phyloP scores from a whole-genome alignment of 2,113 vertebrate species.

The Trogon surrucura region DNA sequence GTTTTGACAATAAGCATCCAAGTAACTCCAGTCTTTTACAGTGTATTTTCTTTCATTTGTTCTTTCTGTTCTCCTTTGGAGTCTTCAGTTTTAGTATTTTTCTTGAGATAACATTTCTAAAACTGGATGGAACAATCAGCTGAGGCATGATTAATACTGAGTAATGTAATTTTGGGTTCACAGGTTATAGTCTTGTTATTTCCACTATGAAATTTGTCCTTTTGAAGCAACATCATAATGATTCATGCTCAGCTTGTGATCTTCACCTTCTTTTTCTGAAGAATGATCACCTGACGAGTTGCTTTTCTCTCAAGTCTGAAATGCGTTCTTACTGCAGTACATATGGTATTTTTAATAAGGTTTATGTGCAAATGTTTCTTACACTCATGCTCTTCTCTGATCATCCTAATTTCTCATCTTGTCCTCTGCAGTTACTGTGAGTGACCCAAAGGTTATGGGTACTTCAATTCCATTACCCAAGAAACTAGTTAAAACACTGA shows the following conservation, averaged over 20 bases:
- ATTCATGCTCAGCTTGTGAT: neutral
- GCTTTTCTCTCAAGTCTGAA: neutral
- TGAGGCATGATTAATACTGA: neutral
- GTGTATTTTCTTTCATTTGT: neutral
- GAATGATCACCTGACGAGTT: neutral
- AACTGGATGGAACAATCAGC: neutral
- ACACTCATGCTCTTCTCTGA: neutral
- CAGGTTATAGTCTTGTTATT: neutral
- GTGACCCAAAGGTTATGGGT: neutral
- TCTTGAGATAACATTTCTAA: neutral
- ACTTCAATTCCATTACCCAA: neutral
- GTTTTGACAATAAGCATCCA: neutral
- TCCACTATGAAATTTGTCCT: neutral
- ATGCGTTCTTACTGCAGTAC: neutral
- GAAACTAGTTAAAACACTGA: neutral
- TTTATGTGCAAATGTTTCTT: neutral
- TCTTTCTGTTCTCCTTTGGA: neutral
- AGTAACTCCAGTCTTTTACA: neutral
- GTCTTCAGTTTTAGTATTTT: neutral
- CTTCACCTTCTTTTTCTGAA: neutral
- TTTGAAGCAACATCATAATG: neutral
- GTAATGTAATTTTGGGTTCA: neutral
- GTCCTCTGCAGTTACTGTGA: neutral
- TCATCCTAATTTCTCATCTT: neutral
- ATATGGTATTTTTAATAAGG: neutral